Percentiles rank a stretch among this genome's conserved stretches.
Evolutionary conservation across 2,888 invertebrate species (phyloP).

Genomic region (Ophion costatus): DNA sequence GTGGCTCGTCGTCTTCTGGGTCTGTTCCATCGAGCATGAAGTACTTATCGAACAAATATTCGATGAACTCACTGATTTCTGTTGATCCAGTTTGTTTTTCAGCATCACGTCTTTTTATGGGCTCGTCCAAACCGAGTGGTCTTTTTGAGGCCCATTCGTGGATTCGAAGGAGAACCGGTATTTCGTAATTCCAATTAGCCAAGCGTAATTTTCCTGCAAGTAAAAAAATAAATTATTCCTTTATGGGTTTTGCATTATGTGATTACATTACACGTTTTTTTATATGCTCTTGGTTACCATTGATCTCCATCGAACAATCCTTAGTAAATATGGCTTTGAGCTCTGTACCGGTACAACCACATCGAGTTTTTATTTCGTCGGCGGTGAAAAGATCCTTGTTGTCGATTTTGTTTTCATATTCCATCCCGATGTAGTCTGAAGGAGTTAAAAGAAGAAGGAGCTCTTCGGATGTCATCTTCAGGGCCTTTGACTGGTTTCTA

Average conservation of each 20-base stretch:
- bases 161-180: conserved; percentile 6
- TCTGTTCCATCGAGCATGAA: neutral
- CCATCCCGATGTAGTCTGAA: neutral
- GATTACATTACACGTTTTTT: neutral
- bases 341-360: neutral
- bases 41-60: conserved; percentile 6
- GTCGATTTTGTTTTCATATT: neutral
- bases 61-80: neutral
- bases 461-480: conserved; percentile 10
- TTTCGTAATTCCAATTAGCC: conserved; percentile 1
- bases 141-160: neutral
- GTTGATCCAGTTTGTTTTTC: neutral
- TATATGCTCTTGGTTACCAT: conserved; percentile 6
- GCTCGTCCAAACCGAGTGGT: neutral
- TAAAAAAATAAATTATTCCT: conserved; percentile 2
- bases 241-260: conserved; percentile 9
- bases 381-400: conserved; percentile 5
- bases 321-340: conserved; percentile 1
- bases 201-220: conserved; percentile 16
- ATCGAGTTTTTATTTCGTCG: conserved; percentile 14
- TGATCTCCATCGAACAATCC: conserved; percentile 22
- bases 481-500: conserved; percentile 5
- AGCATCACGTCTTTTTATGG: conserved; percentile 3
- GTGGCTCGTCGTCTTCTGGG: neutral
- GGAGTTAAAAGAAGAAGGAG: neutral